phyloP scores from a whole-genome alignment of 2,113 vertebrate genomes.

The Pygoscelis adeliae region DNA sequence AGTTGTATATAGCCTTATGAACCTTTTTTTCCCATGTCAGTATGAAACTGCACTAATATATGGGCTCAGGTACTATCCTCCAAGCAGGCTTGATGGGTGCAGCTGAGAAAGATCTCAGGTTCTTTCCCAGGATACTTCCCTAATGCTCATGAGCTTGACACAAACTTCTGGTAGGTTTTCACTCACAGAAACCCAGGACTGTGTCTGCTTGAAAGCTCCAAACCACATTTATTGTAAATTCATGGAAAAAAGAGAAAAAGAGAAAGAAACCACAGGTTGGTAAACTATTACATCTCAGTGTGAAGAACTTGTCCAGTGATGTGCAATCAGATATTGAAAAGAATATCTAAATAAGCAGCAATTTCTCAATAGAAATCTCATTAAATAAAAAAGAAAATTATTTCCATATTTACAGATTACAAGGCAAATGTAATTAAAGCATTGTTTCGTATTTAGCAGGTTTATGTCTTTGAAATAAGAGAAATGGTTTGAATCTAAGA shows the following conservation, averaged over 20 bases:
- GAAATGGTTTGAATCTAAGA: conserved; percentile 45
- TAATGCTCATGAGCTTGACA: not conserved
- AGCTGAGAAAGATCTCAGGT: not conserved
- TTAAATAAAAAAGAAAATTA: conserved; percentile 75
- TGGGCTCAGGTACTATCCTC: not conserved
- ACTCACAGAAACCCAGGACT: conserved; percentile 43
- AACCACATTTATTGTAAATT: conserved; percentile 75
- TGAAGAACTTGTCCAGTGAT: conserved; percentile 56
- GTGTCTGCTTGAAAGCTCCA: conserved; percentile 56
- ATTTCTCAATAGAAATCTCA: conserved; percentile 66
- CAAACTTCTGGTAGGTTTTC: conserved; percentile 10
- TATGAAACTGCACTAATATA: not conserved
- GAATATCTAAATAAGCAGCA: conserved; percentile 63
- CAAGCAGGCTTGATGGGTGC: not conserved
- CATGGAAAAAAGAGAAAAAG: conserved; percentile 41
- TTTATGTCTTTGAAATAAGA: conserved; percentile 42
- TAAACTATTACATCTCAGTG: conserved; percentile 61
- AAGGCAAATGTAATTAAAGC: conserved; percentile 49
- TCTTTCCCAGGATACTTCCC: not conserved
- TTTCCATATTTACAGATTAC: conserved; percentile 83
- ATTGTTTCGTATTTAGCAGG: not conserved
- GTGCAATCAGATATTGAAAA: conserved; percentile 47
- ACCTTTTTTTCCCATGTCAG: not conserved
- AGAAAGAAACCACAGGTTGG: conserved; percentile 55
- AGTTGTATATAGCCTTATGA: not conserved